Percentiles rank a stretch among this genome's conserved stretches.
These are phyloP conservation scores for Rhizomys pruinosus DNA, from an alignment of 2,113 vertebrate genomes.

Conservation along the genomic window DNA sequence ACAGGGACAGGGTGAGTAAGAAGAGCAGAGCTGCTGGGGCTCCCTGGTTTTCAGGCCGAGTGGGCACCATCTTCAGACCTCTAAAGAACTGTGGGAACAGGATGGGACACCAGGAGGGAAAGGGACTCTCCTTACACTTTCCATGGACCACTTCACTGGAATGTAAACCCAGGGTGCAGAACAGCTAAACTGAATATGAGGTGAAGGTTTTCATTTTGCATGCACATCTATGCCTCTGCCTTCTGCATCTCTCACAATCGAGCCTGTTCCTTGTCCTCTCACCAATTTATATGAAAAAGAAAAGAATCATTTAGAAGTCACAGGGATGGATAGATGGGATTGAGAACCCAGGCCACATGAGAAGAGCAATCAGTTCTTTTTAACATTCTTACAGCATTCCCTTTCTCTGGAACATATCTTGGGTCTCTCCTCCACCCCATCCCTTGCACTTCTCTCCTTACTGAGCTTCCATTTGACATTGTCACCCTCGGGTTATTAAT, in stretches of 20 bases:
- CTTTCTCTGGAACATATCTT: background rate
- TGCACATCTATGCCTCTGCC: rapidly evolving
- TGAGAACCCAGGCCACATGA: no score
- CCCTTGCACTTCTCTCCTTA: background rate
- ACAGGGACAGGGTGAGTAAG: background rate
- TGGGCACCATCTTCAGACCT: background rate
- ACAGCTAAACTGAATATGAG: background rate
- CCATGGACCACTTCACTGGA: no score
- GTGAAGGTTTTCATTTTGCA: background rate
- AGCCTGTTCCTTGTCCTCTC: background rate
- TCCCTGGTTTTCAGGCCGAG: background rate
- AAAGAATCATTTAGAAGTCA: background rate
- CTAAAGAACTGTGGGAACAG: no score
- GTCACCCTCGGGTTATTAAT: background rate
- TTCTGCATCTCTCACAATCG: background rate
- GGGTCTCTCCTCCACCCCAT: background rate
- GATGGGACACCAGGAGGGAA: background rate
- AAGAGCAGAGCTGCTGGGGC: background rate
- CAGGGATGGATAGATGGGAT: background rate
- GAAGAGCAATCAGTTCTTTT: background rate
- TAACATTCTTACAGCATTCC: background rate
- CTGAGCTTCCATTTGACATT: background rate
- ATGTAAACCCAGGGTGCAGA: no score
- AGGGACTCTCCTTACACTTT: no score
- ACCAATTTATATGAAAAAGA: background rate